Evolutionary conservation across 2,797 vertebrate genomes (phyloP).

Genomic region (Liasis olivaceus): DNA sequence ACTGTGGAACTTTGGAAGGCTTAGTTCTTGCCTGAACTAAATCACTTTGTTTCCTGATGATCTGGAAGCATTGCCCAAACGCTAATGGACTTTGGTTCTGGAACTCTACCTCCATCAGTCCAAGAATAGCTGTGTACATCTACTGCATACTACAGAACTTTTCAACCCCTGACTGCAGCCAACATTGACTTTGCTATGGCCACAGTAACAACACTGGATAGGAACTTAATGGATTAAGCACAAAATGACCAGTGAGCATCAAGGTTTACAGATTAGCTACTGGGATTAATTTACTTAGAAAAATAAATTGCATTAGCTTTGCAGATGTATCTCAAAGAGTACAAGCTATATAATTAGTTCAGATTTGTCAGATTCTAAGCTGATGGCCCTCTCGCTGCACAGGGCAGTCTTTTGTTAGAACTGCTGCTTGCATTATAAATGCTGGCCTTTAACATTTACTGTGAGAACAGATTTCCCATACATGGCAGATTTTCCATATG

Average conservation of each 20-base stretch:
- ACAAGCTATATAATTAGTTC: slow-evolving; percentile 19
- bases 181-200: background rate
- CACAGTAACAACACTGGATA: background rate
- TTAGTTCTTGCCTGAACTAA: background rate
- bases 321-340: background rate
- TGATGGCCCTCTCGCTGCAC: background rate
- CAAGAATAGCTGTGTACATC: background rate
- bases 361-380: background rate
- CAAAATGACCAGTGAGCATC: slow-evolving; percentile 22
- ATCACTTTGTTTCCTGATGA: background rate
- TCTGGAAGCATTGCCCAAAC: background rate
- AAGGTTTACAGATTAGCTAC: slow-evolving; percentile 16
- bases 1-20: background rate
- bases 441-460: slow-evolving; percentile 46
- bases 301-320: slow-evolving; percentile 30
- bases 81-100: background rate
- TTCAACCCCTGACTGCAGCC: background rate
- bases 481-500: slow-evolving; percentile 21
- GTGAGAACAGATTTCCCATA: slow-evolving; percentile 45
- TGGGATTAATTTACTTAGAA: background rate
- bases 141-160: background rate
- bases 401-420: background rate
- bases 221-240: background rate
- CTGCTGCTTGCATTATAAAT: slow-evolving; percentile 38
- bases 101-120: background rate